Conservation (phyloP, 2,113 vertebrate species). For the Nothocercus julius region DNA sequence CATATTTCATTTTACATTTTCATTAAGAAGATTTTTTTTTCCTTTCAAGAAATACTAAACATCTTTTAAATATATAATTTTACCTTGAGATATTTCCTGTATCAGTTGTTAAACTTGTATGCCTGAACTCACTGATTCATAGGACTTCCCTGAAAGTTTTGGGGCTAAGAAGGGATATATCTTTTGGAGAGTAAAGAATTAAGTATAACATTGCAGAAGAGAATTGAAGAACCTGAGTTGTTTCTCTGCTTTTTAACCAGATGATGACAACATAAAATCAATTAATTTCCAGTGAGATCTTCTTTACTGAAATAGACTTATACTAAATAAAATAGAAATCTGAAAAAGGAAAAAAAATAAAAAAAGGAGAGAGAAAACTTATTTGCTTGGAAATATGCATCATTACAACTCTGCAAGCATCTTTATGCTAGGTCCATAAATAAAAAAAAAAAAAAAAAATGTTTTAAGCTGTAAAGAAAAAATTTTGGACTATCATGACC, state of each 20-base stretch:
- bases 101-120: neutral
- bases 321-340: neutral
- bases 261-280: neutral
- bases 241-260: neutral
- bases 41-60: neutral
- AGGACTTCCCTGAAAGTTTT: neutral
- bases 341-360: neutral
- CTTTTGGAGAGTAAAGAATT: neutral
- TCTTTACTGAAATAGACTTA: neutral
- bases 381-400: too few species aligned
- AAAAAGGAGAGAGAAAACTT: too few species aligned
- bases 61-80: neutral
- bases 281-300: neutral
- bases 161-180: neutral
- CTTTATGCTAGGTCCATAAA: too few species aligned
- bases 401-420: too few species aligned
- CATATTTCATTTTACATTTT: neutral
- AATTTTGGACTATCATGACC: too few species aligned
- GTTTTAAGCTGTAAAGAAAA: too few species aligned
- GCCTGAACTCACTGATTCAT: neutral
- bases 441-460: too few species aligned
- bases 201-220: neutral
- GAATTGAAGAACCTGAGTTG: neutral
- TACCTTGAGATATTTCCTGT: neutral
- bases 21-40: neutral